Conservation (phyloP, 1,140 invertebrate species). For the Scaptomyza graminum region DNA sequence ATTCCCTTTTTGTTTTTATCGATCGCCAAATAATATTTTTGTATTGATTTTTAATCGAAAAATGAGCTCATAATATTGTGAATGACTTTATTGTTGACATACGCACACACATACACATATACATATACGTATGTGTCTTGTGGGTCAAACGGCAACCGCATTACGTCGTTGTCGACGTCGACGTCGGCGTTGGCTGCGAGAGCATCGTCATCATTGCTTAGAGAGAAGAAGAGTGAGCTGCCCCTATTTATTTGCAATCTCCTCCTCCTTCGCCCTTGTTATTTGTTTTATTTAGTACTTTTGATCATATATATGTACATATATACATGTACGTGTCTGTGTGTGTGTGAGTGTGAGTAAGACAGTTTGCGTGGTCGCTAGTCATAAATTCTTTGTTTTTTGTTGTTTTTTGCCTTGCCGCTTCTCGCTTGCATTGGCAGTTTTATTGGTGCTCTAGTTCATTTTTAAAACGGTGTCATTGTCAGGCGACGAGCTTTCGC, state of each 20-base stretch:
- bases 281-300: slow-evolving; percentile 40
- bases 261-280: neutral
- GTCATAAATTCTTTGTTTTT: slow-evolving; percentile 52
- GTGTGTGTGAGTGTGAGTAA: slow-evolving; percentile 4
- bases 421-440: neutral
- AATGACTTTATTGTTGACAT: slow-evolving; percentile 36
- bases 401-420: neutral
- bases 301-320: neutral
- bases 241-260: slow-evolving; percentile 30
- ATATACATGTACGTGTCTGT: neutral
- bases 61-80: slow-evolving; percentile 40
- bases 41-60: slow-evolving; percentile 11
- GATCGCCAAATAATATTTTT: no score
- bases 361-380: slow-evolving; percentile 52
- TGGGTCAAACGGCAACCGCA: slow-evolving; percentile 39
- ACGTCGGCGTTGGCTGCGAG: slow-evolving; percentile 21
- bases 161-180: slow-evolving; percentile 20
- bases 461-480: slow-evolving; percentile 72
- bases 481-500: slow-evolving; percentile 41
- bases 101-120: slow-evolving; percentile 8
- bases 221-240: neutral
- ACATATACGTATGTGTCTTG: slow-evolving; percentile 62
- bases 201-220: slow-evolving; percentile 31
- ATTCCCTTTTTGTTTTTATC: no score
- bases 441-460: slow-evolving; percentile 60